Evolutionary conservation across 2,797 vertebrate species (phyloP).

Genomic region (Acanthopagrus latus): DNA sequence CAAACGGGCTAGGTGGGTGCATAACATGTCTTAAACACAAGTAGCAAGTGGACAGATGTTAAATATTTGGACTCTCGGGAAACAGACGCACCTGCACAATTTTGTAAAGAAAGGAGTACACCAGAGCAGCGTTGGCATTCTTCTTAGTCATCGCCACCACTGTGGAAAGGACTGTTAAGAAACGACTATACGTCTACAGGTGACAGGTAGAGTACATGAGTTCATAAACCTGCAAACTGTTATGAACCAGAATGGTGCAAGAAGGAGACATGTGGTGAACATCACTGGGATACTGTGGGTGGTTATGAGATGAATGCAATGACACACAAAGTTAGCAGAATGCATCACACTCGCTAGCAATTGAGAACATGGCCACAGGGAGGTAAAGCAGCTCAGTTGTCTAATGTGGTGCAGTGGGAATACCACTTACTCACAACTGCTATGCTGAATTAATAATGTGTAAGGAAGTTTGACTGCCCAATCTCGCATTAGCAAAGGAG

Average conservation of each 20-base stretch:
- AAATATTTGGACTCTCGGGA: not conserved
- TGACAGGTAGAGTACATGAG: not conserved
- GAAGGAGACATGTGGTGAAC: not conserved
- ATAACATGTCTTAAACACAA: not conserved
- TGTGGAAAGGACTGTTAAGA: slow-evolving; percentile 76
- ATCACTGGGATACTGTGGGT: slow-evolving; percentile 11
- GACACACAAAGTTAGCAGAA: slow-evolving; percentile 42
- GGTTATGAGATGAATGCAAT: slow-evolving; percentile 37
- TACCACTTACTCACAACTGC: slow-evolving; percentile 58
- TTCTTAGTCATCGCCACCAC: slow-evolving; percentile 90
- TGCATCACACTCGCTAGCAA: slow-evolving; percentile 40
- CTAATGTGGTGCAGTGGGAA: slow-evolving; percentile 59
- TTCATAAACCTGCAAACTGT: slow-evolving; percentile 1
- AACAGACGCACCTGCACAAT: slow-evolving; percentile 84
- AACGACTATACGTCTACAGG: slow-evolving; percentile 27
- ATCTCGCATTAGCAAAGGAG: slow-evolving; percentile 23
- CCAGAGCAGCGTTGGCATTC: slow-evolving; percentile 88
- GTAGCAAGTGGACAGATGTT: not conserved
- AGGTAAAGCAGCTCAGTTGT: slow-evolving; percentile 57
- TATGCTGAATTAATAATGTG: slow-evolving; percentile 74
- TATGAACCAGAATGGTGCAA: slow-evolving; percentile 6
- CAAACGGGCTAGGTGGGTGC: not conserved
- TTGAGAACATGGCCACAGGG: slow-evolving; percentile 64
- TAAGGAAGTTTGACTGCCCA: slow-evolving; percentile 48
- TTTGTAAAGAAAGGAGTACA: slow-evolving; percentile 89